Evolutionary conservation across 1,140 invertebrate species (phyloP).

Genomic region (Heterodera schachtii): DNA sequence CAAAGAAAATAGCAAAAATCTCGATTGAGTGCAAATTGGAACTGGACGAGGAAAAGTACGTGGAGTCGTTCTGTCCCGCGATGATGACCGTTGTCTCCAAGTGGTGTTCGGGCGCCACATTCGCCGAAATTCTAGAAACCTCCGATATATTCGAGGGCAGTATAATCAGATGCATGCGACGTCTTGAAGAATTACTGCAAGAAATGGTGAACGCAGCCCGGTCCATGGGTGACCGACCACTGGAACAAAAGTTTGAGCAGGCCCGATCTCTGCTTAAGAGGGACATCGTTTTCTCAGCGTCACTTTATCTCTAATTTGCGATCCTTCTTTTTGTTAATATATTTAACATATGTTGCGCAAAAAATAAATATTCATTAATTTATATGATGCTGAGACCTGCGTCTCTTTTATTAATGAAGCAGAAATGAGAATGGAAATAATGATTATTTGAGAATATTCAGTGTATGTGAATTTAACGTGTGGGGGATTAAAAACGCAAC

Average conservation of each 20-base stretch:
- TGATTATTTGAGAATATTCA: neutral
- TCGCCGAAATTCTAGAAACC: slow-evolving; percentile 90
- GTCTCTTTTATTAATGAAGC: no score
- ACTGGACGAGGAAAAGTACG: slow-evolving; percentile 85
- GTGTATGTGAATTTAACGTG: no score
- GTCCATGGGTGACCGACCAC: slow-evolving; percentile 73
- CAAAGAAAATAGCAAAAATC: slow-evolving; percentile 86
- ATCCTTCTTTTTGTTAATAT: no score
- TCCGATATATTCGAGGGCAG: slow-evolving; percentile 98
- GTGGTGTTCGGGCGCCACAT: slow-evolving; percentile 92
- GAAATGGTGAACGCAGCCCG: slow-evolving; percentile 94
- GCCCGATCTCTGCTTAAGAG: slow-evolving; percentile 75
- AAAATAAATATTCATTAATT: no score
- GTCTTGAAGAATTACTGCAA: slow-evolving; percentile 89
- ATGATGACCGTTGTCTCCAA: slow-evolving; percentile 96
- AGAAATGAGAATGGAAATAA: no score
- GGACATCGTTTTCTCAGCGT: slow-evolving; percentile 98
- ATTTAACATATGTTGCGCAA: no score
- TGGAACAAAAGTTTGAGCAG: slow-evolving; percentile 94
- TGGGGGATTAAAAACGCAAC: neutral
- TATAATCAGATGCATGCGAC: slow-evolving; percentile 93
- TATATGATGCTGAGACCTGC: no score
- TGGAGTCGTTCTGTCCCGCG: slow-evolving; percentile 87
- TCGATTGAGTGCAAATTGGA: slow-evolving; percentile 83
- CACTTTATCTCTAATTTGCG: slow-evolving; percentile 81